A percentile compares a stretch with the other conserved stretches of the same genome.
Conservation (phyloP, 2,888 invertebrate species). For the Tachystola acroxantha region DNA sequence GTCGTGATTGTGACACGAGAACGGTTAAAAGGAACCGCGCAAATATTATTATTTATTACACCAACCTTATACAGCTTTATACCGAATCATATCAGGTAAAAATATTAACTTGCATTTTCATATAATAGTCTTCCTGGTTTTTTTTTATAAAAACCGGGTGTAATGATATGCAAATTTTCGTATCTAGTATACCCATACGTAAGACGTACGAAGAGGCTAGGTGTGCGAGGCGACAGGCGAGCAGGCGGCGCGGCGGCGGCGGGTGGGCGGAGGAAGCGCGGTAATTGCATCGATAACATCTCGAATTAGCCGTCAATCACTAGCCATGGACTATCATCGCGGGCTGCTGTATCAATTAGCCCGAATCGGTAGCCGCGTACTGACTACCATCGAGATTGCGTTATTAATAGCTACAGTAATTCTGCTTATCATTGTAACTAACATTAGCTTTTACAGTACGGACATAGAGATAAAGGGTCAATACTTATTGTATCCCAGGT, state of each 20-base stretch:
- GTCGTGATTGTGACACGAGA: slow-evolving; percentile 14
- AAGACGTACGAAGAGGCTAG: neutral
- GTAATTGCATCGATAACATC: slow-evolving; percentile 72
- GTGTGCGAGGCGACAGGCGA: neutral
- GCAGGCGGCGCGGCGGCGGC: neutral
- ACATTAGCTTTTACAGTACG: neutral
- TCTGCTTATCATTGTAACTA: slow-evolving; percentile 46
- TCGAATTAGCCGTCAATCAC: slow-evolving; percentile 72
- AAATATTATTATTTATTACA: slow-evolving; percentile 13
- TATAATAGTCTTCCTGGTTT: neutral
- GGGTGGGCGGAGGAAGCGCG: slow-evolving; percentile 21
- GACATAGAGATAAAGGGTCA: neutral
- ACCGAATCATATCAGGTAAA: too few relatives aligned
- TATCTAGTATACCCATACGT: too few relatives aligned
- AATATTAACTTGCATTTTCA: neutral
- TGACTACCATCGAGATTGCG: slow-evolving; percentile 54
- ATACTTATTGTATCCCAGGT: too few relatives aligned
- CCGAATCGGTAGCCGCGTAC: slow-evolving; percentile 66
- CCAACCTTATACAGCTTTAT: too few relatives aligned
- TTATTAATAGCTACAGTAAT: slow-evolving; percentile 66
- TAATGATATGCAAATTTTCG: neutral
- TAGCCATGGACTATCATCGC: slow-evolving; percentile 60
- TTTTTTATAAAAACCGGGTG: neutral
- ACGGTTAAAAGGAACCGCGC: slow-evolving; percentile 19
- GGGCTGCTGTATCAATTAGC: slow-evolving; percentile 67